These are phyloP conservation scores for Yponomeuta evonymella DNA, from an alignment of 2,888 invertebrate genomes.

Conservation along the genomic window DNA sequence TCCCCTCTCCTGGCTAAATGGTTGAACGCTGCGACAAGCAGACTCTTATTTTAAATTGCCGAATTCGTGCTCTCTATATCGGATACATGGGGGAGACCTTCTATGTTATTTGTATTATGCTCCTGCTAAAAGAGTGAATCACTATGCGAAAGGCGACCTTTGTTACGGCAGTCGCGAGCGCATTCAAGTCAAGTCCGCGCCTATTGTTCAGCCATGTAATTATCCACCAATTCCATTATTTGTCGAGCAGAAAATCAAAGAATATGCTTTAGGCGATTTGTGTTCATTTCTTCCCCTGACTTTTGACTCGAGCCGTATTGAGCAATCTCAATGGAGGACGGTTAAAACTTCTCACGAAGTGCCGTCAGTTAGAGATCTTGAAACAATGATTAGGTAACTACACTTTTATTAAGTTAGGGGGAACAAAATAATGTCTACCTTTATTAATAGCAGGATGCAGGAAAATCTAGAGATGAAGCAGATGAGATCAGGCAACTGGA, in stretches of 20 bases:
- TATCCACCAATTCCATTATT: slow-evolving; percentile 61
- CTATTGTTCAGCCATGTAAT: slow-evolving; percentile 70
- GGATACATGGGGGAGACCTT: no score
- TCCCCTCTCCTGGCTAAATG: no score
- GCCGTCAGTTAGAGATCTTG: slow-evolving; percentile 29
- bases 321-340: slow-evolving; percentile 59
- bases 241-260: slow-evolving; percentile 67
- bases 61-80: no score
- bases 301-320: slow-evolving; percentile 66
- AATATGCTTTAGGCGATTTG: slow-evolving; percentile 52
- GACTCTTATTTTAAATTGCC: no score
- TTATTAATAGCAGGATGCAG: background rate
- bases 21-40: no score
- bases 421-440: background rate
- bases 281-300: slow-evolving; percentile 60
- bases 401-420: background rate
- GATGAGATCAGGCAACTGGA: no score
- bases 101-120: background rate
- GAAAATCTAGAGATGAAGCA: background rate
- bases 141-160: background rate
- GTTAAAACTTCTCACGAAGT: slow-evolving; percentile 73
- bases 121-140: background rate
- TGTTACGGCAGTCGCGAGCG: slow-evolving; percentile 24
- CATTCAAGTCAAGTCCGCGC: slow-evolving; percentile 65
- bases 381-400: background rate